These are phyloP conservation scores for Altica lythri DNA, from an alignment of 2,888 invertebrate species.

Conservation along the genomic window DNA sequence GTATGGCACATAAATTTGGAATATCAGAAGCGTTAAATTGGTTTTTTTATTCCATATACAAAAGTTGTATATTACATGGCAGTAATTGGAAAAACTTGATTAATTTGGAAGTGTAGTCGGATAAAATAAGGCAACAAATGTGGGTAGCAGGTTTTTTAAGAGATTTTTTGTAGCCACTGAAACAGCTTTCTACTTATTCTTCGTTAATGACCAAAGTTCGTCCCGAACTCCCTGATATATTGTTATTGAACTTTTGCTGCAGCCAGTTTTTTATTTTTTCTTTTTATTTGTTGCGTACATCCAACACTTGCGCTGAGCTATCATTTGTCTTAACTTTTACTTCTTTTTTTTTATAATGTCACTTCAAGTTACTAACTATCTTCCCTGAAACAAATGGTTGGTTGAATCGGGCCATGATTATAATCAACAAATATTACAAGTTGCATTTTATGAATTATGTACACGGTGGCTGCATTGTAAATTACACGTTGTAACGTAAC, in stretches of 20 bases:
- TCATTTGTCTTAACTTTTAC: conserved; percentile 13
- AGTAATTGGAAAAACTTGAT: conserved; percentile 25
- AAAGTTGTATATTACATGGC: conserved; percentile 8
- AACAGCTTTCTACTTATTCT: conserved; percentile 24
- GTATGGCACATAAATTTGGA: conserved; percentile 13
- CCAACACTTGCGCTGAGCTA: conserved; percentile 2
- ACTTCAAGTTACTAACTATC: conserved; percentile 1
- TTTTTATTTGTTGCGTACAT: conserved; percentile 1
- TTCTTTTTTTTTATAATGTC: not conserved
- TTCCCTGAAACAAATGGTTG: not conserved
- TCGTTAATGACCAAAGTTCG: conserved; percentile 30
- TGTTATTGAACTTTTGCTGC: conserved; percentile 29
- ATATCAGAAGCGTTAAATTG: conserved; percentile 12
- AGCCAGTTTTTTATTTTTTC: conserved; percentile 13
- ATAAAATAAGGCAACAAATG: conserved; percentile 15
- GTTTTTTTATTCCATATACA: conserved; percentile 1
- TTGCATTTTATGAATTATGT: too few species aligned
- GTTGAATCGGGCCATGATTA: too few species aligned
- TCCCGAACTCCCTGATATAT: conserved; percentile 25
- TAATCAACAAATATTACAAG: too few species aligned
- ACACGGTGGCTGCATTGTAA: too few species aligned
- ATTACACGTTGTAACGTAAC: too few species aligned
- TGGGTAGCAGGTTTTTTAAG: conserved; percentile 8
- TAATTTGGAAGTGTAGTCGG: conserved; percentile 11
- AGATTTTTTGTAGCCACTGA: conserved; percentile 18